Conservation (phyloP, 64 coral and sea anemone species). For the Montipora capricornis region DNA sequence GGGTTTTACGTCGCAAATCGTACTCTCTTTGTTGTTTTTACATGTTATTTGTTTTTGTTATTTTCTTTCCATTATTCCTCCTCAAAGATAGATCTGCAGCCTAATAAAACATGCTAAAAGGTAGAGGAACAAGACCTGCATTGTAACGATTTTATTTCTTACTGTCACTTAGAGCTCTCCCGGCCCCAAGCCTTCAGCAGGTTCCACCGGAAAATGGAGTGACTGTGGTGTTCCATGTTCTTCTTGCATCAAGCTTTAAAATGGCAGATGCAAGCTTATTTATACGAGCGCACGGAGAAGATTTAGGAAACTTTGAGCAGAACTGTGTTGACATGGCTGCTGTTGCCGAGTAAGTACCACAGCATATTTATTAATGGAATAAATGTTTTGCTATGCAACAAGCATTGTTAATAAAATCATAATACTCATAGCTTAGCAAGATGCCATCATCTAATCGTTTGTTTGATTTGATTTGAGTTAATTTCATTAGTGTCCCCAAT, state of each 20-base stretch:
- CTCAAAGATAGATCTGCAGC: no score
- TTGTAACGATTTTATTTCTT: no score
- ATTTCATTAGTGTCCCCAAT: no score
- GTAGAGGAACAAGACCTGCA: no score
- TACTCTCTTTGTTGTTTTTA: no score
- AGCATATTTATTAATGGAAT: background rate
- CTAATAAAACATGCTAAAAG: no score
- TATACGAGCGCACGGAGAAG: background rate
- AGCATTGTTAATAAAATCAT: background rate
- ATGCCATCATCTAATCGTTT: no score
- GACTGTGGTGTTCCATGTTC: constrained; percentile 1
- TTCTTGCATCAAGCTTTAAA: constrained; percentile 1
- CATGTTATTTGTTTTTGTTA: no score
- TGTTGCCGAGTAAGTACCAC: background rate
- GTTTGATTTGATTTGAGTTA: no score
- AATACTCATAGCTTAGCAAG: no score
- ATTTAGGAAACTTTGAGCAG: background rate
- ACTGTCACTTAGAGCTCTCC: background rate
- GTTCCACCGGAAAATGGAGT: background rate
- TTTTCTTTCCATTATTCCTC: no score
- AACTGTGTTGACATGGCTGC: constrained; percentile 5
- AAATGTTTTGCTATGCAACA: background rate
- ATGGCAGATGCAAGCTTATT: background rate
- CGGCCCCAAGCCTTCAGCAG: background rate
- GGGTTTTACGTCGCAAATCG: no score